Evolutionary conservation across 2,113 vertebrate genomes (phyloP), one percentile per base, ranked within the genome.

Genomic region (Saiga tatarica): DNA sequence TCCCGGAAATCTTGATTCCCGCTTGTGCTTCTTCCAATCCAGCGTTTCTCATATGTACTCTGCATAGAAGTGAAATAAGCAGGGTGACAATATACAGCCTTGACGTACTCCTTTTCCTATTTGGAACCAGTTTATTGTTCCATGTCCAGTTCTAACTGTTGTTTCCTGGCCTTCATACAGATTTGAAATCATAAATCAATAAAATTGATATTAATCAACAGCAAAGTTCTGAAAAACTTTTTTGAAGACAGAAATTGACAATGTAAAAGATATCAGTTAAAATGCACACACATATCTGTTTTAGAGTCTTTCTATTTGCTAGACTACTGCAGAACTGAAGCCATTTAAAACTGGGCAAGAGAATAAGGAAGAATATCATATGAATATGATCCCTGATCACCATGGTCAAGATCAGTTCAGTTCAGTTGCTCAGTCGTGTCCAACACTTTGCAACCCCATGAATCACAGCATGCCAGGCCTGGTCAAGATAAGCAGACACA

Each of bases 181-280:
- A 57, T 57, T 87, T 6, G 12, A 93, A 91, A 42, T 23, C 33
- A 17, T 1, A 95, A 57, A 19, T 78, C 23, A 64, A 30, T 50
- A 83, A 76, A 82, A 23, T 86, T 88, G 19, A 57, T 39, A 53
- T 91, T 89, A 83, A n/a, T 50, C 92, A 90, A 78, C 5, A 86
- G 5, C 4, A 87, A 52, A 62, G 78, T 83, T 96, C 7, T 96
- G n/a, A 95, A 76, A 47, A 91, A 6, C 15, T 25, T 47, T 87
- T 89, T 23, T 78, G 36, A 67, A 57, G 30, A 95, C 9, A 83
- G 36, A 91, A 95, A 45, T 67, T 16, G 11, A 91, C 19, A 89
- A 28, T 89, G 33, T 79, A 60, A 84, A 97, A 67, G 11, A 15
- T 39, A 42, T 28, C 26, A 67, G 33, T 53, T 62, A 87, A 82